These are phyloP conservation scores for Paramormyrops hopkinsi DNA, from an alignment of 2,797 vertebrate species.

Conservation along the genomic window DNA sequence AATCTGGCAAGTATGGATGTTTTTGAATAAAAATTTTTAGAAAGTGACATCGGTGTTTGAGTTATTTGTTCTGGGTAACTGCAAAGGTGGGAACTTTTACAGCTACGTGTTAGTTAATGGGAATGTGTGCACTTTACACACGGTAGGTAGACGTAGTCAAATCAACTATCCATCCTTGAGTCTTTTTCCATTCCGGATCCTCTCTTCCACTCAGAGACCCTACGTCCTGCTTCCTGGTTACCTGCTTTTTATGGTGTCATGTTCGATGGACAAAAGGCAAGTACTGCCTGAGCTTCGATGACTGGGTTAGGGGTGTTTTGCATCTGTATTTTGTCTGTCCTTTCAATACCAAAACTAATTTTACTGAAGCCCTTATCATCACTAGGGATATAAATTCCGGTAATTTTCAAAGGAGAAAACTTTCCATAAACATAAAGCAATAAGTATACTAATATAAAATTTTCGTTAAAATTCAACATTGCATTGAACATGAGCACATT, in stretches of 20 bases:
- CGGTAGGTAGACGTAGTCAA: not conserved
- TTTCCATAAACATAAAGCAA: not conserved
- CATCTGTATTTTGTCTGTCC: not conserved
- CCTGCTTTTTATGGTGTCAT: not conserved
- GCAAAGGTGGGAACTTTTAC: not conserved
- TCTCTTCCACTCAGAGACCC: not conserved
- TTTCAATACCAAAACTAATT: not conserved
- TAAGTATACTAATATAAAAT: not conserved
- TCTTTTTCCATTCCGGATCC: not conserved
- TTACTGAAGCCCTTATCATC: not conserved
- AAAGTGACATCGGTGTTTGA: not conserved
- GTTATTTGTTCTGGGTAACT: not conserved
- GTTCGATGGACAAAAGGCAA: not conserved
- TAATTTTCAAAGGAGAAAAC: not conserved
- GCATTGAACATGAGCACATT: not conserved
- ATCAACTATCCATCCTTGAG: not conserved
- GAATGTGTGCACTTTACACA: not conserved
- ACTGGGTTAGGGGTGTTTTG: not conserved
- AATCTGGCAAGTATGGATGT: not conserved
- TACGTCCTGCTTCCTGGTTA: not conserved
- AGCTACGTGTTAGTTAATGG: not conserved
- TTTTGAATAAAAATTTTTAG: not conserved
- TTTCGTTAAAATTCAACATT: not conserved
- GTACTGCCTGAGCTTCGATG: not conserved
- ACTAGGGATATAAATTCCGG: not conserved